These are phyloP conservation scores for Parnassius orleans DNA, from an alignment of 2,888 invertebrate genomes.

Conservation along the genomic window DNA sequence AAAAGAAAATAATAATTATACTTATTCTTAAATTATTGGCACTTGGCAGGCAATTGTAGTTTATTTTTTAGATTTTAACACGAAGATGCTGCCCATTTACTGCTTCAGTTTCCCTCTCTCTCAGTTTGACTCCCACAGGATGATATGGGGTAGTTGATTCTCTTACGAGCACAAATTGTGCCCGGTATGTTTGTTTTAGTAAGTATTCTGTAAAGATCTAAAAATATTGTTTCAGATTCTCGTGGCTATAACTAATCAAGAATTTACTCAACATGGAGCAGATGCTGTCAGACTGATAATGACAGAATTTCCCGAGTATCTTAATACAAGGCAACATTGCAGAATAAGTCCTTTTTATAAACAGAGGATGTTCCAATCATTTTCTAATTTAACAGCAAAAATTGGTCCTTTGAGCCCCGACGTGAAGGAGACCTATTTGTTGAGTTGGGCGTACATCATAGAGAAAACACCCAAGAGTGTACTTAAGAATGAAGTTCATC, in stretches of 20 bases:
- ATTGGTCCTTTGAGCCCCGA: constrained; percentile 37
- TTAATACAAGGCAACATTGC: constrained; percentile 71
- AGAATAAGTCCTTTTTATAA: constrained; percentile 67
- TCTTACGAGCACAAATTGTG: too few relatives aligned
- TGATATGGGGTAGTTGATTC: too few relatives aligned
- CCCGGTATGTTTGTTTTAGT: too few relatives aligned
- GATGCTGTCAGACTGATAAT: constrained; percentile 74
- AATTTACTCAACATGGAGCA: constrained; percentile 53
- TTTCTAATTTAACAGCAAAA: constrained; percentile 49
- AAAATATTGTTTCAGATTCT: constrained; percentile 50
- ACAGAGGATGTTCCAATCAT: constrained; percentile 66
- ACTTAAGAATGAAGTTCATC: constrained; percentile 58
- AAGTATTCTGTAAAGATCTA: too few relatives aligned
- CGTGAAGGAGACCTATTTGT: constrained; percentile 73
- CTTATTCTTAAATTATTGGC: too few relatives aligned
- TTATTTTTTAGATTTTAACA: too few relatives aligned
- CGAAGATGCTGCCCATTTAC: too few relatives aligned
- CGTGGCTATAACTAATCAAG: constrained; percentile 44
- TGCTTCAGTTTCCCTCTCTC: too few relatives aligned
- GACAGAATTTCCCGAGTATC: constrained; percentile 62
- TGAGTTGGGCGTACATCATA: constrained; percentile 82
- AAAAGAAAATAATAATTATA: too few relatives aligned
- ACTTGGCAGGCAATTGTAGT: too few relatives aligned
- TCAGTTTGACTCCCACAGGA: too few relatives aligned
- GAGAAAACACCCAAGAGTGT: constrained; percentile 80